Conservation (phyloP, 2,797 vertebrate species). For the Eulemur rubriventer region DNA sequence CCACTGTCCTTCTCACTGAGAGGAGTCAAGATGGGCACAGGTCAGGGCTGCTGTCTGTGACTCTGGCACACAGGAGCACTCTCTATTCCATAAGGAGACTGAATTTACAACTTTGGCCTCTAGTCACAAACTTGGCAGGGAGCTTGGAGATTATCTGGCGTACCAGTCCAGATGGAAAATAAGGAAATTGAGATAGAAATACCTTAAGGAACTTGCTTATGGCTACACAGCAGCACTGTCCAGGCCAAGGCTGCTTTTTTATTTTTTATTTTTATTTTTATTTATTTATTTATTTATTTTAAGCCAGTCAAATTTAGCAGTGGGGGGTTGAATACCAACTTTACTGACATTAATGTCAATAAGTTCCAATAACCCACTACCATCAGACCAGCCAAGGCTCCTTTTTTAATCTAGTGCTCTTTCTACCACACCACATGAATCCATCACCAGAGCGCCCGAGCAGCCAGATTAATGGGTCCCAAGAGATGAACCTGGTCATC, state of each 20-base stretch:
- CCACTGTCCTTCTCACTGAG: not conserved
- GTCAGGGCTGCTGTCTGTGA: not conserved
- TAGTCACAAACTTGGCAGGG: not conserved
- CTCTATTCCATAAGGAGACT: not conserved
- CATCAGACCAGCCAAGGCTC: not conserved
- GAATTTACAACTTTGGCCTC: not conserved
- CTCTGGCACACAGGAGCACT: not conserved
- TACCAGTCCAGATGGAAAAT: not conserved
- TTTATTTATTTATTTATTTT: too few species aligned
- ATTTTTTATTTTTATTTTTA: too few species aligned
- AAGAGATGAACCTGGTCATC: conserved; percentile 32
- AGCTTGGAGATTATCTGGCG: not conserved
- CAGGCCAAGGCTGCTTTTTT: not conserved
- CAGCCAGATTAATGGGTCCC: conserved; percentile 49
- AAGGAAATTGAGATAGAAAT: not conserved
- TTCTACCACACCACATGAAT: not conserved
- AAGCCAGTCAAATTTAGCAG: too few species aligned
- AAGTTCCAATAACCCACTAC: too few species aligned
- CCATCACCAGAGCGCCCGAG: not conserved
- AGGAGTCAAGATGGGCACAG: not conserved
- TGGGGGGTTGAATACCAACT: too few species aligned
- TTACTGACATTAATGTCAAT: too few species aligned
- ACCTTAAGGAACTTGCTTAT: not conserved
- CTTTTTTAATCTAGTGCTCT: not conserved
- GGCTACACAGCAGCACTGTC: not conserved